Evolutionary conservation across 2,888 invertebrate species (phyloP).

Genomic region (Pristionchus maxplancki): DNA sequence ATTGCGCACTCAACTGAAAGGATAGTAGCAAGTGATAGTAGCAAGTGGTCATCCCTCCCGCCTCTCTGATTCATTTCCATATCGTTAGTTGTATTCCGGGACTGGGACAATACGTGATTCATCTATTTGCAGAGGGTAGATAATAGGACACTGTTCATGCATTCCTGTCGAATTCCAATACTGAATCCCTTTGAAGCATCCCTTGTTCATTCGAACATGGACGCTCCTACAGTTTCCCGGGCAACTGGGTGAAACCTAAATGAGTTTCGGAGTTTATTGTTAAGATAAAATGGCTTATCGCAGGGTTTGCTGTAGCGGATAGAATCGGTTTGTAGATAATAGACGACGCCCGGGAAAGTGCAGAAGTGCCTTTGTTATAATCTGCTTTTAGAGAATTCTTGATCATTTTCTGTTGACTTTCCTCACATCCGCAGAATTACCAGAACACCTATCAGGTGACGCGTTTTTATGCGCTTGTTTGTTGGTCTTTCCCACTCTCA

Average conservation of each 20-base stretch:
- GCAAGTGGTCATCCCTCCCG: neutral
- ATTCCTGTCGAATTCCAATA: neutral
- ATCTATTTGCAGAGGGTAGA: slow-evolving; percentile 1
- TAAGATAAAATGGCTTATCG: no score
- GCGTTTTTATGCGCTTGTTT: neutral
- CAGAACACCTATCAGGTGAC: neutral
- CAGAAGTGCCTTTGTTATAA: no score
- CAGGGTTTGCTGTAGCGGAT: no score
- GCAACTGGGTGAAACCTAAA: no score
- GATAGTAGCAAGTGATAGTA: neutral
- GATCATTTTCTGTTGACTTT: no score
- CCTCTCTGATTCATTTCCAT: slow-evolving; percentile 9
- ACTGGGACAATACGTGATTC: neutral
- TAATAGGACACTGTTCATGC: neutral
- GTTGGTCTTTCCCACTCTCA: neutral
- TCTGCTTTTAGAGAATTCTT: no score
- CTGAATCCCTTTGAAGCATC: neutral
- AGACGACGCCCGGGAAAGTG: no score
- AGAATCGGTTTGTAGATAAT: no score
- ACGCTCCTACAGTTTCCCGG: no score
- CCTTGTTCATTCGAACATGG: no score
- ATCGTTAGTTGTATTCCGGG: slow-evolving; percentile 9
- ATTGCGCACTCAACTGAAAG: neutral
- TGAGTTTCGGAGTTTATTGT: no score
- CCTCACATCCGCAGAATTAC: neutral